Evolutionary conservation across 53 echinoderm and acorn worm genomes (phyloP), one percentile per base, ranked within the genome.

Genomic region (Echinarachnius parma): DNA sequence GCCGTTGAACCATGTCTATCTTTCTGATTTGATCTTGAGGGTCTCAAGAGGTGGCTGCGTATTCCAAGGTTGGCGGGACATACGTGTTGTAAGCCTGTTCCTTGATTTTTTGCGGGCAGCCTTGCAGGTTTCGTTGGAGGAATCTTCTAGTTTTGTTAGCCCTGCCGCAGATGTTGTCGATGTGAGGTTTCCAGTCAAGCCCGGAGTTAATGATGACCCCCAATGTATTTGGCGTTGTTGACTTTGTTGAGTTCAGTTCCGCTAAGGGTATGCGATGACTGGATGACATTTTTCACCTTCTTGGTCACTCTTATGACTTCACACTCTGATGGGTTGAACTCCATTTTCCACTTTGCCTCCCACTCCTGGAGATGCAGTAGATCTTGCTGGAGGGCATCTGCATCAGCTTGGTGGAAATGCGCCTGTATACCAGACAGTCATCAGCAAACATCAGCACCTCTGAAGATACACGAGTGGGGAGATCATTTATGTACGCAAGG

Each of bases 121-220:
- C 60, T 28, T 59, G 50, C 39, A 77, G 55, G 53, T 83, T 83
- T 15, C 70, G n/a, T 7, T 37, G 70, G 8, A 83, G 28, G 33
- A 83, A 69, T 23, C 70, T 70, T 22, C 34, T 9, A 22, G 83
- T 83, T 39, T 69, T 61, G 32, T 82, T 82, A 9, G 44, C 75
- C 27, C 65, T 82, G 16, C 64, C 75, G 11, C 65, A 64, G 46
- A 44, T 83, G 50, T 66, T 58, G 49, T 83, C 64, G 0, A 83
- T 35, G 30, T 77, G 76, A 0, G 76, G 35, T 46, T 83, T 77
- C 83, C 76, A 83, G 35, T 35, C 48, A 0, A 76, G 61, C 14
- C 76, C 76, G 21, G 54, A 75, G 39, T 83, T 76, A 49, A 83
- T 76, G 23, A 64, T 64, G 7, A 63, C 82, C 13, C 75, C 48